These are phyloP conservation scores for Brachypteracias leptosomus DNA, from an alignment of 2,113 vertebrate species.

Conservation along the genomic window DNA sequence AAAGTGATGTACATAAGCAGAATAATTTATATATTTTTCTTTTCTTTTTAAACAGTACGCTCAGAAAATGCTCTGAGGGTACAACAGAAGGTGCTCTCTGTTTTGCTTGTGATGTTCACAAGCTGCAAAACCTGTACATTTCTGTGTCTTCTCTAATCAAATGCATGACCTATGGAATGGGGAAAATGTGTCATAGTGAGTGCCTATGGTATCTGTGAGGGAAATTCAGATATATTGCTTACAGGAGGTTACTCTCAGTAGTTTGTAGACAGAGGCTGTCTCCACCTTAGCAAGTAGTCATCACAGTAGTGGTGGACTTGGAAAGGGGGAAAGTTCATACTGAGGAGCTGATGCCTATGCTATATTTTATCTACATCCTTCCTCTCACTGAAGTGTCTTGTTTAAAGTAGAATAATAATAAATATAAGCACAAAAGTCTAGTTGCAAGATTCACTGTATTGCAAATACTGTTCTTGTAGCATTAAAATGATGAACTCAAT, in stretches of 20 bases:
- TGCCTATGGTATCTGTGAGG: background rate
- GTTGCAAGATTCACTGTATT: background rate
- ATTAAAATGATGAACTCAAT: background rate
- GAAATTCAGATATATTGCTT: background rate
- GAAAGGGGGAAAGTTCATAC: background rate
- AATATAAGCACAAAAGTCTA: background rate
- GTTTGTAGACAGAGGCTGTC: background rate
- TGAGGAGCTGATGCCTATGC: background rate
- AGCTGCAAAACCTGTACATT: background rate
- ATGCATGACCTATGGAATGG: background rate
- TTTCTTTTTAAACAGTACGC: background rate
- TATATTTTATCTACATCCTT: background rate
- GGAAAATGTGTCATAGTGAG: fast-evolving
- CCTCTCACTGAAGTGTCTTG: background rate
- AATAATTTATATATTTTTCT: background rate
- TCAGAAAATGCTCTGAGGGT: background rate
- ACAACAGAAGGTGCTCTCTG: background rate
- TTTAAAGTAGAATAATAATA: background rate
- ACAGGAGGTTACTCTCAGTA: background rate
- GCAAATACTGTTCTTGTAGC: background rate
- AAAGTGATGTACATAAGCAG: background rate
- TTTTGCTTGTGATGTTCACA: background rate
- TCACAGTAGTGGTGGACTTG: background rate
- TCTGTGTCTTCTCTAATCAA: background rate
- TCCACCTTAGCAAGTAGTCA: background rate